Evolutionary conservation across 2,113 vertebrate genomes (phyloP), one percentile per base, ranked within the genome.

Genomic region (Andinoacara biseriatus): DNA sequence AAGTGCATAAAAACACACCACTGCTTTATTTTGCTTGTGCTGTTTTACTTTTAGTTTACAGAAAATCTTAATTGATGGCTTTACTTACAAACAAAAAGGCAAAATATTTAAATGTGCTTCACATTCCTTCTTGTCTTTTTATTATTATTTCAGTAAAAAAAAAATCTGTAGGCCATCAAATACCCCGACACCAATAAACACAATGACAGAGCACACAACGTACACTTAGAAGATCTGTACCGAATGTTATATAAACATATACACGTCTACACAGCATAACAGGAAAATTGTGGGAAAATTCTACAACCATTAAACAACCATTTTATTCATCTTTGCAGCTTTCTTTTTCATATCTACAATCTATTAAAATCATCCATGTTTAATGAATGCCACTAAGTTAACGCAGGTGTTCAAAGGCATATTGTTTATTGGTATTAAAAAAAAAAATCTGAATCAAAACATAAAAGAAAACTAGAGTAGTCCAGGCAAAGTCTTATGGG

Each of bases 401-500:
- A 60, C 63, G 40, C 11, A 78, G n/a, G 31, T 40, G 24, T n/a
- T 57, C 11, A 74, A 76, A 84, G 52, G 18, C 11, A 77, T 67
- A 26, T 22, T 15, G 82, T 69, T 18, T 24, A 72, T 52, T 7
- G 40, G 17, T 75, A 57, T 40, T 58, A 77, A 33, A 61, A 81
- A 61, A 81, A 83, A 78, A 74, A 40, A 31, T 74, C 77, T 20
- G 49, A 49, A 14, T 74, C 78, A 11, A 89, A 78, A 67, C 26
- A 86, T 11, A 3, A 63, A 72, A 13, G 11, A 82, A 83, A 52
- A 35, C 46, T 58, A 56, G 40, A 81, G 82, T 46, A 74, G 59
- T 29, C 56, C 40, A 72, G 3, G 18, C 9, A 78, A 26, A 10
- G 15, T 49, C 17, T 52, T 24, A 67, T 46, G 62, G 26, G 62